Evolutionary conservation across 2,888 invertebrate species (phyloP), one percentile per base, ranked within the genome.

Genomic region (Ochropacha duplaris): DNA sequence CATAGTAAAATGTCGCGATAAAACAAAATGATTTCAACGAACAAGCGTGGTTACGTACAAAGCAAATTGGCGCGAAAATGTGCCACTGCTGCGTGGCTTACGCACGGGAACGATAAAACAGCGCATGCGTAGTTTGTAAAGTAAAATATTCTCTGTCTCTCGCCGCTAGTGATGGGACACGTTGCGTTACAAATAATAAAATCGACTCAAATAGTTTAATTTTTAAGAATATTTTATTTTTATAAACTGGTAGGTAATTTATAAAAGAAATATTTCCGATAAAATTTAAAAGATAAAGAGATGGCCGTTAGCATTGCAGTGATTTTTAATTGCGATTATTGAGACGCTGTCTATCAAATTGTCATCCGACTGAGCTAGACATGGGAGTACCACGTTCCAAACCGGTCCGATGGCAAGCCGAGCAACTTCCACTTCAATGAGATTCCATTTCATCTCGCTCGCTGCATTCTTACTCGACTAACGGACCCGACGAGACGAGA

Each of bases 391-490:
- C 77, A 78, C 78, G 79, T 74, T 78, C 61, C 64, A 83, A 90
- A 92, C 91, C 90, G 90, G 92, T 91, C 82, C 74, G 73, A 78
- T 44, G 44, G 44, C 83, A 71, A 74, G 84, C 83, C 72, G 65
- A 78, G 72, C 79, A 70, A 80, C 84, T 84, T 84, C 77, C 79
- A 86, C 88, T 87, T 90, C 91, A 90, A 92, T 91, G 89, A 92
- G 88, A 92, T 92, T 92, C 92, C 89, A 86, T 90, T 90, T 89
- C 88, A 88, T 88, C 87, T 86, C 87, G 82, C 87, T 86, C 87
- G 82, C 85, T 86, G 89, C 90, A 92, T 91, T 92, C 92, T 89
- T 90, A 86, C 80, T 80, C 79, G 81, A 87, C 80, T 91, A 92
- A 92, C 91, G 90, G 91, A 81, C 81, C 82, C 83, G 82, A 79